Conservation (phyloP, 2,888 invertebrate genomes). For the Hirtodrosophila histrioides region DNA sequence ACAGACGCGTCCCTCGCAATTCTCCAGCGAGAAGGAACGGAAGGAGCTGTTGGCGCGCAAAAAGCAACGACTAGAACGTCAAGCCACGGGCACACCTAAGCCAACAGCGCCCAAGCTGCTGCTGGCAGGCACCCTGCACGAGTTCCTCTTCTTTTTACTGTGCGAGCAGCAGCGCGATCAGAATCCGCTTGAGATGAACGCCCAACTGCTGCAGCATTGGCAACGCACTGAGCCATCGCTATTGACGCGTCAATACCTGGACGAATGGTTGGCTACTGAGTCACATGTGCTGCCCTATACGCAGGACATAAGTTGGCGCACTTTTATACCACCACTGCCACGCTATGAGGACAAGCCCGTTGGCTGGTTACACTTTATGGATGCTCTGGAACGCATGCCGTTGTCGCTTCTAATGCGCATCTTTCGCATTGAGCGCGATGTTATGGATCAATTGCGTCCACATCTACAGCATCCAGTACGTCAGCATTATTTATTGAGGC, state of each 20-base stretch:
- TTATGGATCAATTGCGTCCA: constrained; percentile 86
- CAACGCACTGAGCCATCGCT: constrained; percentile 79
- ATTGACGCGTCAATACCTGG: constrained; percentile 81
- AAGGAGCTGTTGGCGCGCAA: constrained; percentile 39
- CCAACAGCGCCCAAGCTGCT: constrained; percentile 86
- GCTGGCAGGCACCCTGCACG: constrained; percentile 88
- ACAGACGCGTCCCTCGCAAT: constrained; percentile 20
- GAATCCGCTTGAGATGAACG: constrained; percentile 57
- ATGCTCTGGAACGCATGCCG: constrained; percentile 89
- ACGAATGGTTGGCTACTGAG: constrained; percentile 85
- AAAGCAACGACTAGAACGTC: constrained; percentile 10
- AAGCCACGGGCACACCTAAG: constrained; percentile 12
- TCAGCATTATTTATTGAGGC: constrained; percentile 87
- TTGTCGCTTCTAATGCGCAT: constrained; percentile 89
- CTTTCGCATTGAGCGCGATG: constrained; percentile 85
- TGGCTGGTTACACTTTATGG: constrained; percentile 90
- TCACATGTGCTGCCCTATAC: constrained; percentile 72
- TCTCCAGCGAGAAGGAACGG: constrained; percentile 19
- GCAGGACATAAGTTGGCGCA: constrained; percentile 88
- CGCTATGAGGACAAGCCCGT: constrained; percentile 86
- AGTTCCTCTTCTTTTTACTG: constrained; percentile 89
- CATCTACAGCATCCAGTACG: constrained; percentile 88
- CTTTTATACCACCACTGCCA: constrained; percentile 89
- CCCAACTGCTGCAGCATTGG: constrained; percentile 74
- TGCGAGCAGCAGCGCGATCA: constrained; percentile 85